phyloP scores from a whole-genome alignment of 2,888 invertebrate species.

The Ectropis crepuscularia region DNA sequence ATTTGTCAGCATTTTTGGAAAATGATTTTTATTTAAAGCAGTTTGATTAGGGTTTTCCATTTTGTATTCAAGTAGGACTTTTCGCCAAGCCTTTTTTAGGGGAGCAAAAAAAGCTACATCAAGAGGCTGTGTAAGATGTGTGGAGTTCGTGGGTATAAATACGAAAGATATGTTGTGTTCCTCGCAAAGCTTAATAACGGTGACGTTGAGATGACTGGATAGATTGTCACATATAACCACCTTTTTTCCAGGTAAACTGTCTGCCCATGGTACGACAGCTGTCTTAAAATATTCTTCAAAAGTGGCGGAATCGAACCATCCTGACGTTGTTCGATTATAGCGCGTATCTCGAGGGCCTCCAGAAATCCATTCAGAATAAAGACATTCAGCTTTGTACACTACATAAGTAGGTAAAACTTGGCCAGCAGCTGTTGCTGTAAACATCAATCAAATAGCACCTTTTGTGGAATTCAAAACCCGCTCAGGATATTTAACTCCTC shows the following conservation, averaged over 20 bases:
- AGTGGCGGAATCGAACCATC: constrained; percentile 10
- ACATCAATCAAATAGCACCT: constrained; percentile 38
- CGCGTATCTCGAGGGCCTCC: constrained; percentile 9
- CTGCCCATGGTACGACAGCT: constrained; percentile 29
- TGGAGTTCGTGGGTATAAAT: constrained; percentile 49
- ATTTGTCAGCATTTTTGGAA: constrained; percentile 17
- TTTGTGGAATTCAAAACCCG: constrained; percentile 31
- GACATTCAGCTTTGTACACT: constrained; percentile 37
- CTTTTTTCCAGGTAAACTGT: constrained; percentile 25
- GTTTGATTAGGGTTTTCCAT: constrained; percentile 24
- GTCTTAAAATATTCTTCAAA: constrained; percentile 11
- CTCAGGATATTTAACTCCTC: constrained; percentile 10
- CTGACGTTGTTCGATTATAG: constrained; percentile 8
- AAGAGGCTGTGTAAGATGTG: constrained; percentile 34
- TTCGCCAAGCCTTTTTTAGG: constrained; percentile 46
- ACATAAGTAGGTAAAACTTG: constrained; percentile 30
- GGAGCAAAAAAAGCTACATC: constrained; percentile 42
- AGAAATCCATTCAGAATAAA: constrained; percentile 20
- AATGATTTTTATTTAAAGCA: constrained; percentile 16
- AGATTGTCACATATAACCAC: constrained; percentile 39
- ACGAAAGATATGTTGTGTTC: constrained; percentile 49
- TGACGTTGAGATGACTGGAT: constrained; percentile 31
- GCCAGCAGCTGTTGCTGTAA: constrained; percentile 33
- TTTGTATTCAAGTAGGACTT: constrained; percentile 39
- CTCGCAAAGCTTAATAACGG: constrained; percentile 39